Base-by-base conservation (phyloP, 2,113 vertebrate genomes). In the Podarcis cretensis region DNA sequence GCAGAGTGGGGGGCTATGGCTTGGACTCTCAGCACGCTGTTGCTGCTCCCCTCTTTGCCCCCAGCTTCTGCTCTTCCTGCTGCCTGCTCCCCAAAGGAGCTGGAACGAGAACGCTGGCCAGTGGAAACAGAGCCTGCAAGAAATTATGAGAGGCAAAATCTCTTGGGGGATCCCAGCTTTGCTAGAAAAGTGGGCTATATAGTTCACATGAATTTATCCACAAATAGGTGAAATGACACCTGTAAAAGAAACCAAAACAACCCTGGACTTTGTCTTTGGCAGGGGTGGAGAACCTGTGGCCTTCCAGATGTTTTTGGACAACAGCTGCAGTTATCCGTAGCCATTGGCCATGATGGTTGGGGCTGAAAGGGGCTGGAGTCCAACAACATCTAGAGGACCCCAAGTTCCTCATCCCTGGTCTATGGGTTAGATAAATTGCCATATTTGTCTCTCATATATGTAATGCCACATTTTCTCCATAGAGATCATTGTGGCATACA, bases 71-170 rank as follows among this genome's bases (percentile, higher is more conserved):
- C 95, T 2, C 95, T 96, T 0, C 96, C 83, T 82, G 95, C 81
- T 3, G 97, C 92, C 77, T 96, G 97, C 87, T 99, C 98, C 0
- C 98, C 98, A 0, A 98, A 98, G 3, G 98, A 99, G 88, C 97
- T 97, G 1, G 98, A 98, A 57, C 98, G 97, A 4, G 97, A 97
- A 2, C 93, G 95, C 3, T 63, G 92, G 81, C 96, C 93, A 0
- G 84, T 5, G 1, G 96, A 89, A 21, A 95, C 87, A 37, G 96
- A 95, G 93, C 97, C 97, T 97, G 95, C 0, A 1, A 54, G 65
- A 54, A 83, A 89, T 71, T 5, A n/a, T 4, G 27, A 5, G 37
- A 57, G n/a, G 68, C 68, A 54, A 69, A 6, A 20, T 20, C 63
- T 76, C 83, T 82, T 82, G 83, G 59, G 20, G 59, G 59, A 63